These are phyloP conservation scores for Salpingus planirostris DNA, from an alignment of 2,888 invertebrate genomes.

Conservation along the genomic window DNA sequence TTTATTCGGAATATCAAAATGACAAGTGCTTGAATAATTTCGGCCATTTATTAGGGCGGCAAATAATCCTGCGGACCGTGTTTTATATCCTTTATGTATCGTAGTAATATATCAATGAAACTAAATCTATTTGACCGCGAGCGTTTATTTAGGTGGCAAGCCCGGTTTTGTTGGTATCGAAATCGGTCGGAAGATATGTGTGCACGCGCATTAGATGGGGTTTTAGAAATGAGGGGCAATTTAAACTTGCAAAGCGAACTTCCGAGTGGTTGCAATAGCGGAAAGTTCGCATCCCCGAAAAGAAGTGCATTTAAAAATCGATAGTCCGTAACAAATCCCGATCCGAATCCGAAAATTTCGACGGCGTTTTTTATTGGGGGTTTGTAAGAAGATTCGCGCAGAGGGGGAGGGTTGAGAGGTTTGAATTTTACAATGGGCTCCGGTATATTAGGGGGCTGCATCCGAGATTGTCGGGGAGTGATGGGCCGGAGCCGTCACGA, in stretches of 20 bases:
- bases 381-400: too few relatives aligned
- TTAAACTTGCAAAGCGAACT: conserved; percentile 11
- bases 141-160: too few relatives aligned
- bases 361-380: too few relatives aligned
- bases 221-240: conserved; percentile 11
- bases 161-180: too few relatives aligned
- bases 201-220: conserved; percentile 1
- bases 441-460: too few relatives aligned
- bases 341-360: too few relatives aligned
- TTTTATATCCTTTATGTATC: conserved; percentile 6
- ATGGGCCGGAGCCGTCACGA: too few relatives aligned
- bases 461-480: too few relatives aligned
- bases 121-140: not conserved
- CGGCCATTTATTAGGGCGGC: conserved; percentile 7
- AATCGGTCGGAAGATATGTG: not conserved
- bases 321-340: too few relatives aligned
- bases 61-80: conserved; percentile 7
- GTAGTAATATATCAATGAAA: conserved; percentile 4
- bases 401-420: too few relatives aligned
- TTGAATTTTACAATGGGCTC: too few relatives aligned
- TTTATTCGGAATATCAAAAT: conserved; percentile 7
- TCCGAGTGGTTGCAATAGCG: conserved; percentile 11
- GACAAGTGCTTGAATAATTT: conserved; percentile 10
- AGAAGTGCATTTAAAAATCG: conserved; percentile 13
- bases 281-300: conserved; percentile 9